Evolutionary conservation across 1,140 invertebrate species (phyloP), one percentile per base, ranked within the genome.

Genomic region (Eulimnadia texana): DNA sequence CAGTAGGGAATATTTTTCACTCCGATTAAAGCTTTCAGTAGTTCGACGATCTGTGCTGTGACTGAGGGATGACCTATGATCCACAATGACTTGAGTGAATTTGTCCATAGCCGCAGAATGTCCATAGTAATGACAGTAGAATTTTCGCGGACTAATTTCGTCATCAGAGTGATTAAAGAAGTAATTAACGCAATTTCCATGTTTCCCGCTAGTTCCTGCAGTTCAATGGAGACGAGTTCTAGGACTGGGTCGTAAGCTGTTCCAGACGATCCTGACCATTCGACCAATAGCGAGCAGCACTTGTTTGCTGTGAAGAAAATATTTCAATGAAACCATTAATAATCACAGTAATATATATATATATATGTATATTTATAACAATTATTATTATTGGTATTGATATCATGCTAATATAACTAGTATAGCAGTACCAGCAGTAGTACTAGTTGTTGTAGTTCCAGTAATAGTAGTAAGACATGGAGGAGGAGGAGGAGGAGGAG

Each of bases 1-100:
- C 1, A 64, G 19, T 13, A 64, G 22, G 51, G 50, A 3, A 64
- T 51, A 42, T 52, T 64, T 19, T 62, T 62, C 28, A 53, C 51
- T 23, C 52, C 62, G 9, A 64, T 23, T 11, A 64, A 11, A 22
- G 42, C 42, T 11, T 33, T 52, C 3, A 62, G 42, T 9, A 62
- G 24, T 47, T 62, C 42, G 25, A 42, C 54, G 9, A 56, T 33
- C 13, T 33, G 55, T 10, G 55, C n/a, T 6, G 33, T 27, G 29
- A 57, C n/a, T 57, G 13, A 10, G 13, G 27, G 55, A 27, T 33
- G n/a, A 33, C 55, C 24, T 16, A 9, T 6, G 16, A 42, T 6
- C 33, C 33, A 42, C 6, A 42, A 42, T 6, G 6, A 6, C 33
- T 16, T 6, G 6, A 42, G 33, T 16, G 33, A 6, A 6, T 42